Conservation (phyloP, 2,797 vertebrate species). For the Apogon talboti region DNA sequence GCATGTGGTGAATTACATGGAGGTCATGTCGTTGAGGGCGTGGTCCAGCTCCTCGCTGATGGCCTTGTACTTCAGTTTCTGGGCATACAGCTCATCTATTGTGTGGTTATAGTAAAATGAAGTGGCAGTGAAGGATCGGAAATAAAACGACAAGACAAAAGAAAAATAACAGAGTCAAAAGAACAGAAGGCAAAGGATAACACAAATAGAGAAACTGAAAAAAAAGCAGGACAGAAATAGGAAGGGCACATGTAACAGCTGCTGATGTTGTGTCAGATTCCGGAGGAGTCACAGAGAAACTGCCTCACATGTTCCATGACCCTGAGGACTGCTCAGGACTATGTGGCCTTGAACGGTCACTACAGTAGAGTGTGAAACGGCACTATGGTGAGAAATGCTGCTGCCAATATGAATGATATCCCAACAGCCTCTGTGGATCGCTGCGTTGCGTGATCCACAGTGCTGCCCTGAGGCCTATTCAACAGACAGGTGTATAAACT, state of each 20-base stretch:
- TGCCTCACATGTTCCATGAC: slow-evolving; percentile 60
- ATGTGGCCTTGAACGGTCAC: slow-evolving; percentile 49
- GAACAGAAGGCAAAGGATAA: slow-evolving; percentile 38
- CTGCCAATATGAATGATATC: slow-evolving; percentile 42
- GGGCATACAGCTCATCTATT: slow-evolving; percentile 96
- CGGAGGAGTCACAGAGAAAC: slow-evolving; percentile 73
- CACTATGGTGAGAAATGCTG: slow-evolving; percentile 55
- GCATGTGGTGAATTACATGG: slow-evolving; percentile 91
- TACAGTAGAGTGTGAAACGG: slow-evolving; percentile 43
- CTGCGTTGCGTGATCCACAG: neutral
- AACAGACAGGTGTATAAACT: slow-evolving; percentile 5
- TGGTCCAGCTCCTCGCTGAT: slow-evolving; percentile 99
- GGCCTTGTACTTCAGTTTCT: slow-evolving; percentile 99
- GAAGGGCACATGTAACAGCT: slow-evolving; percentile 63
- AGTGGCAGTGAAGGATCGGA: slow-evolving; percentile 35
- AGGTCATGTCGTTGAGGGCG: slow-evolving; percentile 99
- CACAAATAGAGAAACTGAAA: slow-evolving; percentile 38
- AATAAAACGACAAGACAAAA: slow-evolving; percentile 35
- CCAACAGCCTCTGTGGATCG: neutral
- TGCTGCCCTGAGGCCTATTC: slow-evolving; percentile 16
- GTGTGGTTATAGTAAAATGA: slow-evolving; percentile 65
- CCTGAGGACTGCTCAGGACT: slow-evolving; percentile 34
- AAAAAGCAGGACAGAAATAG: slow-evolving; percentile 65
- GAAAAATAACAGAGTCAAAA: slow-evolving; percentile 39
- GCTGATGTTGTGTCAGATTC: slow-evolving; percentile 74